Base-by-base conservation (phyloP, 35 echinoderm and acorn worm species). In the Lytechinus pictus region DNA sequence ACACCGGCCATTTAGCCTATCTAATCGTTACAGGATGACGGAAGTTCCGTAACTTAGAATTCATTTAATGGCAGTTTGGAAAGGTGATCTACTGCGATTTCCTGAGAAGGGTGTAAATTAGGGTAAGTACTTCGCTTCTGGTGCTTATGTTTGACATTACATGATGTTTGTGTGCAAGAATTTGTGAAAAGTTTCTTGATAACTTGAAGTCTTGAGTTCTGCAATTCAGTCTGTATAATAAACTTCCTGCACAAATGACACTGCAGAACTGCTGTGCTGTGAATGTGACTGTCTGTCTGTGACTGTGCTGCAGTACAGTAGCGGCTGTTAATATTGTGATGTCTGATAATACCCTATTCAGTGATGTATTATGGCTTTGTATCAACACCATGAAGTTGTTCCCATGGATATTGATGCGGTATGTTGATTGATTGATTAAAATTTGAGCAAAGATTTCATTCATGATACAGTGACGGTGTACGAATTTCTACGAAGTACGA, bases 1-100 rank as follows among this genome's bases (percentile, higher is more conserved):
- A 79, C 24, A 24, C 66, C 19, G 56, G 56, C 56, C 56, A 58
- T 58, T 13, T 11, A 58, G 14, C 19, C 61, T 13, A 71, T 71
- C 61, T 6, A 71, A 21, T 71, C 19, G 61, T 21, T 21, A 71
- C 66, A 79, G 66, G 66, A 79, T 79, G 66, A 79, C 66, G 66
- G 66, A 79, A 79, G 66, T 79, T 79, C 66, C 66, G 66, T 79
- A 24, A 79, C 16, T n/a, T 79, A 79, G 66, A 79, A 79, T 79
- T 24, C 16, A 79, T 79, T 79, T 79, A 8, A 79, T 79, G 66
- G 19, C 66, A n/a, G 19, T 79, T 24, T 79, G 19, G n/a, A 24
- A 8, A 79, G 66, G 66, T 79, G 66, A 79, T 79, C 66, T 16
- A 79, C 66, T n/a, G 66, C n/a, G 66, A 79, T 79, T 79, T 79